These are phyloP conservation scores for Trematomus bernacchii DNA, from an alignment of 2,797 vertebrate genomes.

Conservation along the genomic window DNA sequence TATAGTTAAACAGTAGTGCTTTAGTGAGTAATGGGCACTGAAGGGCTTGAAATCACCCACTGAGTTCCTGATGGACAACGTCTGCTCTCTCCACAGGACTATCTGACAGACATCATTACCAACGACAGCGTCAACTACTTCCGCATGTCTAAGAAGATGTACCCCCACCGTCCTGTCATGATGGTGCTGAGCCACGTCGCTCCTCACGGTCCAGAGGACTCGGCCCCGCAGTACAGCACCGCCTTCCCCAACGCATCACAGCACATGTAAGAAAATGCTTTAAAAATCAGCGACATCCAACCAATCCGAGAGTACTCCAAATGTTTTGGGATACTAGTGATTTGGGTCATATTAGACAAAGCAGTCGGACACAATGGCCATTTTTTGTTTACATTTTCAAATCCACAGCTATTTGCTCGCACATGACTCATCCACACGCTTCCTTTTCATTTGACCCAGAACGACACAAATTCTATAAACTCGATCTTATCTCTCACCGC, in stretches of 20 bases:
- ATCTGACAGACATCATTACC: constrained; percentile 97
- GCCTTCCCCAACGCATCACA: constrained; percentile 96
- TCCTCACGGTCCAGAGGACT: constrained; percentile 96
- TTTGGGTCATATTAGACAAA: constrained; percentile 17
- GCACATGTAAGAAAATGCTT: constrained; percentile 92
- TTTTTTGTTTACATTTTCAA: constrained; percentile 28
- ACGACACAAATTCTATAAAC: constrained; percentile 70
- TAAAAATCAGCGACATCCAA: background rate
- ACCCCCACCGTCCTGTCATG: constrained; percentile 94
- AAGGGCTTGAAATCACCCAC: constrained; percentile 26
- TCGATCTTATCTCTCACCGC: constrained; percentile 57
- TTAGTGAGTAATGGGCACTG: background rate
- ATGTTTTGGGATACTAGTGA: constrained; percentile 4
- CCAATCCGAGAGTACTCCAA: background rate
- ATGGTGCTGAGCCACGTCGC: constrained; percentile 98
- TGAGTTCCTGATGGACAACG: constrained; percentile 28
- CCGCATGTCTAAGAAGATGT: constrained; percentile 94
- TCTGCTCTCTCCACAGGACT: constrained; percentile 87
- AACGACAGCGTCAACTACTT: constrained; percentile 97
- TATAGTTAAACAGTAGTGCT: background rate
- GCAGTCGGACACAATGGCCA: constrained; percentile 12
- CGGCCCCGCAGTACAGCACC: constrained; percentile 94
- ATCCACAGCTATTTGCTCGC: constrained; percentile 38
- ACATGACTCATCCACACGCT: constrained; percentile 53
- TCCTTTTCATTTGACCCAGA: constrained; percentile 65